Evolutionary conservation across 2,797 vertebrate genomes (phyloP).

Genomic region (Decapterus maruadsi): DNA sequence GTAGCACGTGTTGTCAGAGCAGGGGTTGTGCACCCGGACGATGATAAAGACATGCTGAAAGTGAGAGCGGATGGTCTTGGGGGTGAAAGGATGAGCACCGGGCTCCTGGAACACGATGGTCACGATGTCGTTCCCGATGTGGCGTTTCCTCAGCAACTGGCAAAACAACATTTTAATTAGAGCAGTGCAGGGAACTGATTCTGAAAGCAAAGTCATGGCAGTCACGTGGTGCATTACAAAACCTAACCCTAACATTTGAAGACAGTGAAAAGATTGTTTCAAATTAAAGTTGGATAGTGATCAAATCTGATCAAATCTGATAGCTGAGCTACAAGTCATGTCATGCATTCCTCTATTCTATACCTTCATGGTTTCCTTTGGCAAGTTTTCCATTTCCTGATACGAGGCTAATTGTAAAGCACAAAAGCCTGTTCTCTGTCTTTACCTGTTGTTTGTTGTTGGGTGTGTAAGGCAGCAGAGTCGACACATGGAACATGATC

Average conservation of each 20-base stretch:
- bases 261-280: neutral
- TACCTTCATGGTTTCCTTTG: slow-evolving; percentile 12
- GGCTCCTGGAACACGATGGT: slow-evolving; percentile 99
- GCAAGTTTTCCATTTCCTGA: slow-evolving; percentile 20
- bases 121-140: slow-evolving; percentile 98
- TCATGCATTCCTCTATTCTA: slow-evolving; percentile 4
- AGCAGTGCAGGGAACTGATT: slow-evolving; percentile 3
- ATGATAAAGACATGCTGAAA: slow-evolving; percentile 98
- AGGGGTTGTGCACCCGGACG: slow-evolving; percentile 92
- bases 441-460: slow-evolving; percentile 99
- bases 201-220: slow-evolving; percentile 12
- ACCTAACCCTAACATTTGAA: neutral
- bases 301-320: slow-evolving; percentile 20
- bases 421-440: slow-evolving; percentile 8
- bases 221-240: neutral
- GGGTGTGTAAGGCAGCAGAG: slow-evolving; percentile 96
- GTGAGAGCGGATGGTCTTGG: slow-evolving; percentile 95
- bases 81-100: slow-evolving; percentile 95
- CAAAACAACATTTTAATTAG: slow-evolving; percentile 24
- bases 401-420: neutral
- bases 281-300: slow-evolving; percentile 11
- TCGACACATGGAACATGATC: slow-evolving; percentile 99
- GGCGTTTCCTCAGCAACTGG: slow-evolving; percentile 94
- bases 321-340: slow-evolving; percentile 11
- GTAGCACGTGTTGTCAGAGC: slow-evolving; percentile 95